Conservation (phyloP, 2,797 vertebrate species). For the Dicrostonyx torquatus region DNA sequence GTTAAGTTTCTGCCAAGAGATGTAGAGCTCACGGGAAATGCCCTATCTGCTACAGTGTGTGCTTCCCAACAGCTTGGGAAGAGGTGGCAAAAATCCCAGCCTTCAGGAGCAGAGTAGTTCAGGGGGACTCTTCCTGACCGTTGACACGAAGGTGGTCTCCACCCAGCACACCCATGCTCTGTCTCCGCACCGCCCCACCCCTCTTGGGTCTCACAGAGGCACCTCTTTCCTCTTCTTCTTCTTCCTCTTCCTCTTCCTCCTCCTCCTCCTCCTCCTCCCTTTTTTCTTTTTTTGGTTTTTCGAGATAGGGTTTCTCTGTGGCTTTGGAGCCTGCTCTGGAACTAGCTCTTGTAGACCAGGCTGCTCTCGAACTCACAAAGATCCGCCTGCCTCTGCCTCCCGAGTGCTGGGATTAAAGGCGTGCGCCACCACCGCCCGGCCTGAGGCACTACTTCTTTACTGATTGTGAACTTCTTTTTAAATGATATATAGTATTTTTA, state of each 20-base stretch:
- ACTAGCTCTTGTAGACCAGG: too few relatives aligned
- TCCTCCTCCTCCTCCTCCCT: too few relatives aligned
- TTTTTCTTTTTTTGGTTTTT: too few relatives aligned
- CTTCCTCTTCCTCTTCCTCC: too few relatives aligned
- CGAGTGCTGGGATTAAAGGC: too few relatives aligned
- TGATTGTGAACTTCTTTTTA: not conserved
- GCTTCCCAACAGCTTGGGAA: slow-evolving; percentile 41
- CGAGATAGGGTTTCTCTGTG: too few relatives aligned
- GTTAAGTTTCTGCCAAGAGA: not conserved
- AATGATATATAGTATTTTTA: not conserved
- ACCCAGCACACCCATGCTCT: not conserved
- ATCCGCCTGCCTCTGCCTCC: too few relatives aligned
- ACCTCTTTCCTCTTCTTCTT: too few relatives aligned
- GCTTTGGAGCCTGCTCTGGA: too few relatives aligned
- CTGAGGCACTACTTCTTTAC: not conserved
- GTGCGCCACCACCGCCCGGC: too few relatives aligned
- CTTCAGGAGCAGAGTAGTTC: not conserved
- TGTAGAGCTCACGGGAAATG: not conserved
- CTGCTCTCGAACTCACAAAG: too few relatives aligned
- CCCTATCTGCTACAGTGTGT: not conserved
- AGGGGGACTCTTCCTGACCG: slow-evolving; percentile 1
- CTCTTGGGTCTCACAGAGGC: not conserved
- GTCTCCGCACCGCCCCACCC: not conserved
- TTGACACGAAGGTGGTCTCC: not conserved
- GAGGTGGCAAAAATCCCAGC: not conserved